Percentiles rank a stretch among this genome's conserved stretches.
Evolutionary conservation across 2,113 vertebrate species (phyloP).

Genomic region (Glareola pratincola): DNA sequence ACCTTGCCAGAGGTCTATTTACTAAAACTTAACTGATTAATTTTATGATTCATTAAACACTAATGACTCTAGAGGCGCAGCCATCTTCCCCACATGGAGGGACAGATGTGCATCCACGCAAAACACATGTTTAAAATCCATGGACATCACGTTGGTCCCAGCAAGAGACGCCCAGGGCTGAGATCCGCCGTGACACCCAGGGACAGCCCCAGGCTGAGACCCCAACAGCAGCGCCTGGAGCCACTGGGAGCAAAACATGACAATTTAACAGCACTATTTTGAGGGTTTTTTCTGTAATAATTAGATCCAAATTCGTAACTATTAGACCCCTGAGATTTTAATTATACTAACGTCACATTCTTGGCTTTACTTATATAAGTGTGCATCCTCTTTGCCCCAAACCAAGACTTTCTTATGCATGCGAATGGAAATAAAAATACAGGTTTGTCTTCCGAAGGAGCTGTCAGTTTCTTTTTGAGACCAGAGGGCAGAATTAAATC

Average conservation of each 20-base stretch:
- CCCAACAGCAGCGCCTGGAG: background rate
- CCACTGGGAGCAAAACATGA: fast-evolving
- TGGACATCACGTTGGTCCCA: background rate
- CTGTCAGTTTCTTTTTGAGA: background rate
- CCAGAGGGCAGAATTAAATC: background rate
- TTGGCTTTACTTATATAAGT: background rate
- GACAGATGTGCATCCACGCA: background rate
- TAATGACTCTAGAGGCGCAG: background rate
- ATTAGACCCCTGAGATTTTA: background rate
- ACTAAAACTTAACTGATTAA: background rate
- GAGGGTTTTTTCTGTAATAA: background rate
- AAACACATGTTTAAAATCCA: background rate
- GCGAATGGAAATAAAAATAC: background rate
- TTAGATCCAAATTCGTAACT: background rate
- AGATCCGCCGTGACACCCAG: fast-evolving
- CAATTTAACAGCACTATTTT: background rate
- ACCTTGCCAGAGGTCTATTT: background rate
- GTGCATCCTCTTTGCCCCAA: background rate
- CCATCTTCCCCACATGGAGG: background rate
- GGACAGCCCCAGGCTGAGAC: background rate
- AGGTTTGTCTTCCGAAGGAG: background rate
- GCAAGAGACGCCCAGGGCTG: background rate
- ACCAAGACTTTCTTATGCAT: background rate
- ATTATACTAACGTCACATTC: no score
- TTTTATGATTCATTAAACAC: background rate